These are phyloP conservation scores for Drosophila miranda DNA, from an alignment of 1,140 invertebrate genomes.

Conservation along the genomic window DNA sequence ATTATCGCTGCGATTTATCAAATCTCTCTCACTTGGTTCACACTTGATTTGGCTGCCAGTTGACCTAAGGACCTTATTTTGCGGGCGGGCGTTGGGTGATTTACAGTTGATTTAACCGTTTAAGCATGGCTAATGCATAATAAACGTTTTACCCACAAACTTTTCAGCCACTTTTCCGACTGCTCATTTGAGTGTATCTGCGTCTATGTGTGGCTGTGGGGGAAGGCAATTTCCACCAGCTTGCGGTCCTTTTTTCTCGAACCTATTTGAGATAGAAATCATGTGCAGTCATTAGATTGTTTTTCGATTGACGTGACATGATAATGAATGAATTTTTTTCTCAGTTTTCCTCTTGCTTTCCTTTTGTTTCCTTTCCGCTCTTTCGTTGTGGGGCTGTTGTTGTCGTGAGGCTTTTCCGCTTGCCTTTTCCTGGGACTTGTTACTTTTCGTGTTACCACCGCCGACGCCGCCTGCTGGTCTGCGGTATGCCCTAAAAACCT, in stretches of 20 bases:
- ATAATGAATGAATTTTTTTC: constrained; percentile 76
- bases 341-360: constrained; percentile 27
- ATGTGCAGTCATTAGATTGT: constrained; percentile 82
- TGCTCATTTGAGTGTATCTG: constrained; percentile 3
- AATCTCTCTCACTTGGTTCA: constrained; percentile 45
- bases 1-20: constrained; percentile 42
- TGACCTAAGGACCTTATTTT: constrained; percentile 48
- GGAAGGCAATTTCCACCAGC: background rate
- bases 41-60: constrained; percentile 51
- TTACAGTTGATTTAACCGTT: constrained; percentile 79
- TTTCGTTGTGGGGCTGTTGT: background rate
- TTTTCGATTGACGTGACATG: constrained; percentile 82
- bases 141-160: constrained; percentile 70
- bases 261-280: constrained; percentile 78
- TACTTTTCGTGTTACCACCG: constrained; percentile 26
- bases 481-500: constrained; percentile 35
- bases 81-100: constrained; percentile 37
- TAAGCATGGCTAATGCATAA: constrained; percentile 77
- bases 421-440: constrained; percentile 36
- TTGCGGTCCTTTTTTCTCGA: constrained; percentile 26
- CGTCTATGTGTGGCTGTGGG: constrained; percentile 26
- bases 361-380: constrained; percentile 10
- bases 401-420: constrained; percentile 7
- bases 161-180: constrained; percentile 45
- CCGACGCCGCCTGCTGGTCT: constrained; percentile 3